Conservation (phyloP, 2,888 invertebrate genomes). For the Acrobasis suavella region DNA sequence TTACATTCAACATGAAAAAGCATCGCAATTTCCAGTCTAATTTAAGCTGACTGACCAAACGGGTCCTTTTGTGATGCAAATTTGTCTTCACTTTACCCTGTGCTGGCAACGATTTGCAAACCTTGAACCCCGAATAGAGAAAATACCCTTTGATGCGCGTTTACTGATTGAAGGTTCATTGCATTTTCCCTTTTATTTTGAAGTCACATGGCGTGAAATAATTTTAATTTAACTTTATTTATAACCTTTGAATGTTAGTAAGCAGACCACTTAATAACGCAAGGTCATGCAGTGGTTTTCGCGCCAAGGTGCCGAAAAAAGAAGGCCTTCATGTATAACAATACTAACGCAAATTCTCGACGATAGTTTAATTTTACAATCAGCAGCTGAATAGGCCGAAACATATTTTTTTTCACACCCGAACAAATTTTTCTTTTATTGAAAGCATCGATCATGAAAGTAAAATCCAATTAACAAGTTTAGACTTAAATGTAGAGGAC, state of each 20-base stretch:
- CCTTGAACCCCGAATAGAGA: slow-evolving; percentile 30
- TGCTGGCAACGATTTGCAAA: slow-evolving; percentile 29
- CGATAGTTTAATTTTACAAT: too few species aligned
- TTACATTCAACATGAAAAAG: background rate
- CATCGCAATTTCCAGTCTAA: slow-evolving; percentile 21
- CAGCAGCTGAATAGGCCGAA: too few species aligned
- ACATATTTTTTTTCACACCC: too few species aligned
- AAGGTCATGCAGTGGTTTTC: background rate
- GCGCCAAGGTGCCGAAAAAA: background rate
- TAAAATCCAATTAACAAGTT: background rate
- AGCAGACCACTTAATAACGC: too few species aligned
- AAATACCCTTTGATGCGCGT: slow-evolving; percentile 31
- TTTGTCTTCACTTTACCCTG: slow-evolving; percentile 24
- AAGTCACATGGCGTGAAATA: background rate
- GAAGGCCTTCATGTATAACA: too few species aligned
- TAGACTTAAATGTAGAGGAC: too few species aligned
- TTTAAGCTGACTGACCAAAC: slow-evolving; percentile 29
- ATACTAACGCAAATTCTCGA: too few species aligned
- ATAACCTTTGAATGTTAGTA: too few species aligned
- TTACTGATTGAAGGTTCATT: slow-evolving; percentile 12
- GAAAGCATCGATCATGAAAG: background rate
- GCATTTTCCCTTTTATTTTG: background rate
- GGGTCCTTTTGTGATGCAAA: slow-evolving; percentile 38
- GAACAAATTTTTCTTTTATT: background rate
- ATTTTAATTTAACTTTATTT: background rate